These are phyloP conservation scores for Apus apus DNA, from an alignment of 2,113 vertebrate genomes.

Conservation along the genomic window DNA sequence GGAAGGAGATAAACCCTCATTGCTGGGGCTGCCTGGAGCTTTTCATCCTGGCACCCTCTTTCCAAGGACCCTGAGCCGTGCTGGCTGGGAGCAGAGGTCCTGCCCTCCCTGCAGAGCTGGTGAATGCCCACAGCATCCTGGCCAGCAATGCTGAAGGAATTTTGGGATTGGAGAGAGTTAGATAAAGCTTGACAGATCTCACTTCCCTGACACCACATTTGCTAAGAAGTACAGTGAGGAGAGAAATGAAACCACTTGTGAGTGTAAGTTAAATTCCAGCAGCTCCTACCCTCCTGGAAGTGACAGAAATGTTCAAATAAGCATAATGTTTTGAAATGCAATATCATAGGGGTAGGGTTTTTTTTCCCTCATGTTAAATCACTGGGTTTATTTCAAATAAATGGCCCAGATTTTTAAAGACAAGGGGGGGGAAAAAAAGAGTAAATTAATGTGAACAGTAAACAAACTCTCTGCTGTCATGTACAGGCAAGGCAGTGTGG, in stretches of 20 bases:
- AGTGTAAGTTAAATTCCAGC: constrained; percentile 17
- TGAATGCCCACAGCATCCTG: not conserved
- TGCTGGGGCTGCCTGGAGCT: not conserved
- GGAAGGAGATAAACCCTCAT: not conserved
- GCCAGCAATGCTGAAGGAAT: not conserved
- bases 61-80: not conserved
- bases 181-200: not conserved
- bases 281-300: constrained; percentile 17
- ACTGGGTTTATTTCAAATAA: constrained; percentile 5
- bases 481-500: fast-evolving
- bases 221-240: not conserved
- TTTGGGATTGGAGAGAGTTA: too few relatives aligned
- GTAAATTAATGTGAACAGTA: not conserved
- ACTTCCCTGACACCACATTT: not conserved
- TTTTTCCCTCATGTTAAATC: not conserved
- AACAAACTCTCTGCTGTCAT: not conserved
- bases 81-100: not conserved
- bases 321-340: constrained; percentile 47
- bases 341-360: not conserved
- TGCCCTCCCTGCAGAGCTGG: not conserved
- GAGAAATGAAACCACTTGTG: not conserved
- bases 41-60: too few relatives aligned
- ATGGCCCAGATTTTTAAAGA: not conserved
- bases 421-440: not conserved
- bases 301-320: constrained; percentile 46